Percentiles rank a stretch among this genome's conserved stretches.
phyloP scores from a whole-genome alignment of 2,797 vertebrate species.

The Manis pentadactyla region DNA sequence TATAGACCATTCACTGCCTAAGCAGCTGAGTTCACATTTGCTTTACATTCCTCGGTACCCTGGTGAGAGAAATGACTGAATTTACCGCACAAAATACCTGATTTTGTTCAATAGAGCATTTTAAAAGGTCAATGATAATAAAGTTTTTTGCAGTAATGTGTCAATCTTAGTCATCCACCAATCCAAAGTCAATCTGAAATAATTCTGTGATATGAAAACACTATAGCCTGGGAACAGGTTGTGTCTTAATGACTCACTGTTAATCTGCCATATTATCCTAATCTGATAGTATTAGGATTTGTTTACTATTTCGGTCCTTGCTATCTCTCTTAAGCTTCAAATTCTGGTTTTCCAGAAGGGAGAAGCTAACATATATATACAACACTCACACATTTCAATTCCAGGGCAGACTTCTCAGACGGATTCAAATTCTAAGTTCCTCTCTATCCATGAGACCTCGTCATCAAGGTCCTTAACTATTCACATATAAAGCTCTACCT shows the following conservation, averaged over 20 bases:
- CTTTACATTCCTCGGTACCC: not conserved
- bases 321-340: slow-evolving; percentile 1
- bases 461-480: not conserved
- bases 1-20: not conserved
- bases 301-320: slow-evolving; percentile 67
- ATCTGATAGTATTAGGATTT: slow-evolving; percentile 65
- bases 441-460: not conserved
- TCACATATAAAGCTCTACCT: not conserved
- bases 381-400: not conserved
- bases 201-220: not conserved
- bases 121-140: slow-evolving; percentile 23
- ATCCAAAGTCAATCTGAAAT: not conserved
- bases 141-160: not conserved
- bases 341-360: not conserved
- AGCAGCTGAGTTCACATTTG: not conserved
- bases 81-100: not conserved
- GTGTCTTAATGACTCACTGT: not conserved
- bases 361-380: not conserved
- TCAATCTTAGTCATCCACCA: not conserved
- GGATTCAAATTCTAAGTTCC: not conserved
- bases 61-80: not conserved
- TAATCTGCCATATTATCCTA: slow-evolving; percentile 62
- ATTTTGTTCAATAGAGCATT: not conserved
- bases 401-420: not conserved
- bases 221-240: slow-evolving; percentile 1